Percentiles rank a stretch among this genome's conserved stretches.
These are phyloP conservation scores for Drosophila trichaetosa DNA, from an alignment of 2,888 invertebrate species.

Conservation along the genomic window DNA sequence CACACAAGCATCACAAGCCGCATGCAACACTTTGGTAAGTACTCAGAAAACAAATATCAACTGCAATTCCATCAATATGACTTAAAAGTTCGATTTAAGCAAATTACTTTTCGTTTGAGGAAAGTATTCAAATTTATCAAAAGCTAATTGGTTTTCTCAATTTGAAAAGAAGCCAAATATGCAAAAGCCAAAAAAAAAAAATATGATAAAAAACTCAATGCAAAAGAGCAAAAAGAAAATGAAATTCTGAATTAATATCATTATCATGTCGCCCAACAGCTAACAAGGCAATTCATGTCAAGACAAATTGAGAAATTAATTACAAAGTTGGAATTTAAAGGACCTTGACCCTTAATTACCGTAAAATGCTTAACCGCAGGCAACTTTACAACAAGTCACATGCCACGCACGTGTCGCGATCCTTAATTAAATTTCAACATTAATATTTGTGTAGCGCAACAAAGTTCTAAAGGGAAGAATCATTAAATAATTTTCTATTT, in stretches of 20 bases:
- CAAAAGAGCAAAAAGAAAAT: not conserved
- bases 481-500: not conserved
- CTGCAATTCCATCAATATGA: constrained; percentile 9
- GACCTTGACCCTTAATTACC: not conserved
- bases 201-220: not conserved
- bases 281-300: not conserved
- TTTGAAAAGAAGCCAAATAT: not conserved
- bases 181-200: too few relatives aligned
- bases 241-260: not conserved
- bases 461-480: too few relatives aligned
- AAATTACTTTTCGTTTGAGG: constrained; percentile 1
- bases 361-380: constrained; percentile 4
- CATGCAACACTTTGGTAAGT: constrained; percentile 78
- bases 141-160: not conserved
- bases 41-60: constrained; percentile 21
- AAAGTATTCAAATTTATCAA: constrained; percentile 3
- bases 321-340: too few relatives aligned
- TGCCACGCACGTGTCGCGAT: not conserved
- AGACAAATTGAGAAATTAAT: not conserved
- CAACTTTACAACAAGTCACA: not conserved
- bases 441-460: not conserved
- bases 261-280: not conserved
- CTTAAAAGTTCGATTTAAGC: constrained; percentile 9
- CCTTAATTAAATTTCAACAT: not conserved
- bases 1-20: constrained; percentile 65